phyloP scores from a whole-genome alignment of 2,113 vertebrate genomes.

The Brachypodius melanocephalos region DNA sequence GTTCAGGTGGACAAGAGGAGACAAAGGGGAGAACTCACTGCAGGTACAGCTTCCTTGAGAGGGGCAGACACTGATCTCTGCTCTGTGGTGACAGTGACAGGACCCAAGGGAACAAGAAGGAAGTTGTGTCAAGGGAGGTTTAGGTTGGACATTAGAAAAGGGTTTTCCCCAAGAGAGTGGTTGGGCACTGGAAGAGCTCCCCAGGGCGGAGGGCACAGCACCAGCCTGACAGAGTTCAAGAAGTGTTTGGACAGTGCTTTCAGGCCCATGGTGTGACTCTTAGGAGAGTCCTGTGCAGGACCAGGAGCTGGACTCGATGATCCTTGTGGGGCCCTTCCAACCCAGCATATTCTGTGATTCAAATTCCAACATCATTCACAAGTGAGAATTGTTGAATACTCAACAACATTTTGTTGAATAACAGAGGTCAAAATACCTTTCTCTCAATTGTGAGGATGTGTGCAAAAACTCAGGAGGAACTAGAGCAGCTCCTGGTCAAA shows the following conservation, averaged over 20 bases:
- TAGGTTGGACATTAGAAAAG: neutral
- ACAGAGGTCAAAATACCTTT: neutral
- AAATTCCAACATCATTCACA: neutral
- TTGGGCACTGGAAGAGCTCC: neutral
- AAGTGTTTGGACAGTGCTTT: neutral
- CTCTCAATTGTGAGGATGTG: neutral
- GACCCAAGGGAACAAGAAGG: rapidly evolving
- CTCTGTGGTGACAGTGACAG: neutral
- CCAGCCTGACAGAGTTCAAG: neutral
- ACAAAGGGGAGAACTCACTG: neutral
- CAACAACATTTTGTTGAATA: too few species aligned
- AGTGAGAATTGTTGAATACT: neutral
- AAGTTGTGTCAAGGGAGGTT: neutral
- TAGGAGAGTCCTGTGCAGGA: neutral
- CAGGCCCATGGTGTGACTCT: neutral
- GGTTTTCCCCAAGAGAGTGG: too few species aligned
- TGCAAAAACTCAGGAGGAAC: neutral
- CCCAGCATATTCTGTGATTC: neutral
- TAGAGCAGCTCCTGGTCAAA: neutral
- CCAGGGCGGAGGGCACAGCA: too few species aligned
- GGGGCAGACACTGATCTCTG: neutral
- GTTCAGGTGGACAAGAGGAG: neutral
- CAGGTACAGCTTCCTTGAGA: neutral
- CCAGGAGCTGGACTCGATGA: neutral
- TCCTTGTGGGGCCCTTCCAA: neutral